A percentile compares a stretch with the other conserved stretches of the same genome.
Conservation (phyloP, 1,140 invertebrate genomes). For the Hylaeus anthracinus region DNA sequence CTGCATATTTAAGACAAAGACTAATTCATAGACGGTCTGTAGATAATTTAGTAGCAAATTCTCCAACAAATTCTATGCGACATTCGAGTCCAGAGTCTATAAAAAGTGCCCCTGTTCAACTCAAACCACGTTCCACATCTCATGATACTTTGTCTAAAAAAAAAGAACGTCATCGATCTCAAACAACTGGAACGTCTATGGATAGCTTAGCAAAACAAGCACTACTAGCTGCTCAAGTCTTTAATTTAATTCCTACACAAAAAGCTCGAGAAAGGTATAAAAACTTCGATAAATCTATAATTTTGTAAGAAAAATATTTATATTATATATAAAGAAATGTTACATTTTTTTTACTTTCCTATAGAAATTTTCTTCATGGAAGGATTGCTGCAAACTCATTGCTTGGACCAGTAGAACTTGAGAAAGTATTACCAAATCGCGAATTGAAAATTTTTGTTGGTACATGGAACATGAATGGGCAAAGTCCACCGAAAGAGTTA, state of each 20-base stretch:
- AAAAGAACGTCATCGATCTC: conserved; percentile 65
- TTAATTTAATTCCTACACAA: conserved; percentile 89
- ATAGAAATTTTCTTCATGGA: conserved; percentile 89
- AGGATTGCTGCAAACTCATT: conserved; percentile 89
- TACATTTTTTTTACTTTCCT: conserved; percentile 7
- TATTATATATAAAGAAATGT: neutral
- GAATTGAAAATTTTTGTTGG: conserved; percentile 94
- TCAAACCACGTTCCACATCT: conserved; percentile 74
- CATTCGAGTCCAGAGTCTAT: conserved; percentile 78
- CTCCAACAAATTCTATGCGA: conserved; percentile 71
- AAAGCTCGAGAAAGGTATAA: conserved; percentile 88
- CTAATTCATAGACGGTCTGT: conserved; percentile 73
- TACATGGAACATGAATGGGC: conserved; percentile 98
- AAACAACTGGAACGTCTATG: conserved; percentile 81
- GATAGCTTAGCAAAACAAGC: conserved; percentile 88
- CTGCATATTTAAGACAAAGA: conserved; percentile 64
- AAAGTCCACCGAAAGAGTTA: conserved; percentile 88
- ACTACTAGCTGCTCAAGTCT: conserved; percentile 87
- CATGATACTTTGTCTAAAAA: conserved; percentile 74
- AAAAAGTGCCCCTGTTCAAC: conserved; percentile 75
- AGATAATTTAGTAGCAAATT: conserved; percentile 73
- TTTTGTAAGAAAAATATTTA: conserved; percentile 78
- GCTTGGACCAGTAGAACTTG: conserved; percentile 90
- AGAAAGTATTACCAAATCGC: conserved; percentile 91
- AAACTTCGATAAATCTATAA: conserved; percentile 75